phyloP scores from a whole-genome alignment of 2,888 invertebrate species.

The Tiphia femorata region DNA sequence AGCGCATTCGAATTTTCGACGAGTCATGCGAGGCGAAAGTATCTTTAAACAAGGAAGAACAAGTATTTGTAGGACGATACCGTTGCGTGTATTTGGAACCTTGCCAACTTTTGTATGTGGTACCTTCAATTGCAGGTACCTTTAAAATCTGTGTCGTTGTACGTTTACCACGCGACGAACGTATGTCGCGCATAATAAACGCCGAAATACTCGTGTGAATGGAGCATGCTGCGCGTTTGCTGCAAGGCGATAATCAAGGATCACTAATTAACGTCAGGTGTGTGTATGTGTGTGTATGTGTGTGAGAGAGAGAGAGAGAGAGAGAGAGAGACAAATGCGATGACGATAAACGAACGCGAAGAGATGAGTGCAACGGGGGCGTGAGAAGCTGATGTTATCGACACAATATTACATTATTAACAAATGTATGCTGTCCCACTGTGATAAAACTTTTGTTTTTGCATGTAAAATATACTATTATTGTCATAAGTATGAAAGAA shows the following conservation, averaged over 20 bases:
- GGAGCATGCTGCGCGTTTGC: conserved; percentile 29
- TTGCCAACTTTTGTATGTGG: conserved; percentile 17
- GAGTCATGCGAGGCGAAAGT: too few species aligned
- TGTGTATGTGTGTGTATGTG: conserved; percentile 6
- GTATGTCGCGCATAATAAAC: conserved; percentile 2
- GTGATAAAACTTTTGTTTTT: conserved; percentile 68
- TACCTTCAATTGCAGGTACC: too few species aligned
- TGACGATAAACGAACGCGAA: conserved; percentile 10
- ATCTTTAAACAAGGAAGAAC: too few species aligned
- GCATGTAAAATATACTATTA: conserved; percentile 66
- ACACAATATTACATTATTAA: conserved; percentile 60
- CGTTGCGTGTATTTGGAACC: conserved; percentile 34
- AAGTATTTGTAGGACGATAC: too few species aligned
- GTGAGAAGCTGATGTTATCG: conserved; percentile 38
- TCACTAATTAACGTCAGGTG: conserved; percentile 15
- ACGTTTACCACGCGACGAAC: background rate
- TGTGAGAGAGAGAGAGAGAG: conserved; percentile 1
- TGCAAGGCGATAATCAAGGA: conserved; percentile 35
- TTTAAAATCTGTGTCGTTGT: background rate
- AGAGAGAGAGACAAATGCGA: too few species aligned
- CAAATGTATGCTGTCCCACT: conserved; percentile 68
- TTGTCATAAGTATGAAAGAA: conserved; percentile 56
- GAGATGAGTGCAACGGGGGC: conserved; percentile 18
- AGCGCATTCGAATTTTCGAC: too few species aligned
- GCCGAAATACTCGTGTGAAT: conserved; percentile 12